phyloP scores from a whole-genome alignment of 2,888 invertebrate species.

The Epinotia brunnichana region DNA sequence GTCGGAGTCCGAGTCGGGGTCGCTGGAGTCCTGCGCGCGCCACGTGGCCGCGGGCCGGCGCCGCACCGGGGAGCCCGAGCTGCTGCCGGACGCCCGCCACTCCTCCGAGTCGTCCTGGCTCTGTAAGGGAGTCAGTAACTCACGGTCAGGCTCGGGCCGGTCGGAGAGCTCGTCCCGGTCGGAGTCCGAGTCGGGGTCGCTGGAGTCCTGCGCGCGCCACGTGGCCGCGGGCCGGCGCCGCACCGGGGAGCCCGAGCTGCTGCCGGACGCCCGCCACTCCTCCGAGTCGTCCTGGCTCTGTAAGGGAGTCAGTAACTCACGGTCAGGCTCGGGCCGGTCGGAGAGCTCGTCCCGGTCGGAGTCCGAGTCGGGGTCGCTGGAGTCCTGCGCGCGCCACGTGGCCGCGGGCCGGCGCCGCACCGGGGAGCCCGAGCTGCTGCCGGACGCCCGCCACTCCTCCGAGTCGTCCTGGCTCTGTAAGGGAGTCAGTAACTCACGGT shows the following conservation, averaged over 20 bases:
- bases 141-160: conserved; percentile 70
- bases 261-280: conserved; percentile 72
- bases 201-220: conserved; percentile 71
- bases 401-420: no score
- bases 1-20: conserved; percentile 72
- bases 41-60: conserved; percentile 51
- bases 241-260: conserved; percentile 57
- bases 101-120: conserved; percentile 73
- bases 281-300: conserved; percentile 71
- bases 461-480: no score
- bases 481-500: no score
- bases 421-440: no score
- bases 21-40: conserved; percentile 70
- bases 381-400: no score
- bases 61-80: conserved; percentile 54
- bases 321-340: no score
- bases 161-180: conserved; percentile 77
- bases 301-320: no score
- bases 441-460: no score
- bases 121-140: conserved; percentile 50
- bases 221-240: conserved; percentile 33
- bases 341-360: no score
- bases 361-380: no score
- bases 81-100: conserved; percentile 70
- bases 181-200: conserved; percentile 71